phyloP scores from a whole-genome alignment of 2,888 invertebrate species.

The Tipula lateralis region DNA sequence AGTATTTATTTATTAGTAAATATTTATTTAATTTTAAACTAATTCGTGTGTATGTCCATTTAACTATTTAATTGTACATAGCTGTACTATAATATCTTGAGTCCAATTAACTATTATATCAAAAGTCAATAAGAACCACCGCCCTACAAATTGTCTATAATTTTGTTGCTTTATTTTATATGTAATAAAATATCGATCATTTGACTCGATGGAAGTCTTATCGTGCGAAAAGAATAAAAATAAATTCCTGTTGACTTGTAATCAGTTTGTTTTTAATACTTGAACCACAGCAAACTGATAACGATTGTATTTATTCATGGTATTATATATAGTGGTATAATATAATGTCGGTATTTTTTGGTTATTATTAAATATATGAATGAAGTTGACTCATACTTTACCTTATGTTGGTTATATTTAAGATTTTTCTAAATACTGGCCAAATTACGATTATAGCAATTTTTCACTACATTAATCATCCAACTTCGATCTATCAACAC shows the following conservation, averaged over 20 bases:
- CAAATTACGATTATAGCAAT: no score
- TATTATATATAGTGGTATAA: background rate
- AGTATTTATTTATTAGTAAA: background rate
- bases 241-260: background rate
- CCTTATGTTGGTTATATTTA: no score
- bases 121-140: background rate
- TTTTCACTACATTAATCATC: no score
- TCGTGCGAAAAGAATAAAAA: background rate
- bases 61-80: background rate
- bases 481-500: no score
- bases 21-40: background rate
- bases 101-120: background rate
- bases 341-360: background rate
- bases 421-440: no score
- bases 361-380: background rate
- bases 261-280: slow-evolving; percentile 1
- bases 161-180: background rate
- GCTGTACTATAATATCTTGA: background rate
- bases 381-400: background rate
- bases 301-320: background rate
- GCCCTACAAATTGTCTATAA: background rate
- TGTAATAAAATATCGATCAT: background rate
- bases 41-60: background rate
- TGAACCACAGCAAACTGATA: background rate
- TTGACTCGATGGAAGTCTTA: background rate